Conservation (phyloP, 2,797 vertebrate genomes). For the Crocodylus rhombifer region DNA sequence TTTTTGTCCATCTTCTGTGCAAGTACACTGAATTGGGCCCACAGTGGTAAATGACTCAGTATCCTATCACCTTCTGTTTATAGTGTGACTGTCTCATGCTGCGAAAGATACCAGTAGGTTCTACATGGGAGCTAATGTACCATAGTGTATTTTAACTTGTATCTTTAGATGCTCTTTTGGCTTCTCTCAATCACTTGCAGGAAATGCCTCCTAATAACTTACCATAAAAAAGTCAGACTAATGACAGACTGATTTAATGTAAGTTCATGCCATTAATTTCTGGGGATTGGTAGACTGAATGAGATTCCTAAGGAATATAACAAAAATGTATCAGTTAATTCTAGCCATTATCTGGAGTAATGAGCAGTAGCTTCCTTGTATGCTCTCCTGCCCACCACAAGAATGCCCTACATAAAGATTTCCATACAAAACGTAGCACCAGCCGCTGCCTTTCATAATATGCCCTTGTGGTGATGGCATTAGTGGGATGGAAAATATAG, state of each 20-base stretch:
- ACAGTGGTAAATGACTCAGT: background rate
- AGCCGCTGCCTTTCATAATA: background rate
- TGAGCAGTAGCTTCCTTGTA: constrained; percentile 43
- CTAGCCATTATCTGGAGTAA: constrained; percentile 54
- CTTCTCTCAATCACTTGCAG: constrained; percentile 45
- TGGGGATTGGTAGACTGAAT: constrained; percentile 53
- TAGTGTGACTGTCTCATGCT: accelerated
- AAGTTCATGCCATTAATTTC: constrained; percentile 64
- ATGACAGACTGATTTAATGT: constrained; percentile 67
- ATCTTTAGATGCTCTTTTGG: constrained; percentile 2
- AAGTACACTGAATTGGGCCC: background rate
- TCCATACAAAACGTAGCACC: background rate
- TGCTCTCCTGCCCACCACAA: background rate
- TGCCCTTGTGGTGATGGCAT: background rate
- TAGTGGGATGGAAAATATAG: background rate
- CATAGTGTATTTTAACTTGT: background rate
- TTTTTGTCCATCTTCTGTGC: background rate
- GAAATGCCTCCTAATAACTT: constrained; percentile 62
- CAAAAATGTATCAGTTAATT: constrained; percentile 55
- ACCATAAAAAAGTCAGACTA: constrained; percentile 36
- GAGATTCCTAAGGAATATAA: constrained; percentile 54
- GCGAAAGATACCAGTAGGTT: background rate
- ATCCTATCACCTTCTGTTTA: background rate
- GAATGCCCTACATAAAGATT: background rate
- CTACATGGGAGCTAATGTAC: background rate